Percentiles rank a stretch among this genome's conserved stretches.
phyloP scores from a whole-genome alignment of 2,888 invertebrate species.

The Phortica magna region DNA sequence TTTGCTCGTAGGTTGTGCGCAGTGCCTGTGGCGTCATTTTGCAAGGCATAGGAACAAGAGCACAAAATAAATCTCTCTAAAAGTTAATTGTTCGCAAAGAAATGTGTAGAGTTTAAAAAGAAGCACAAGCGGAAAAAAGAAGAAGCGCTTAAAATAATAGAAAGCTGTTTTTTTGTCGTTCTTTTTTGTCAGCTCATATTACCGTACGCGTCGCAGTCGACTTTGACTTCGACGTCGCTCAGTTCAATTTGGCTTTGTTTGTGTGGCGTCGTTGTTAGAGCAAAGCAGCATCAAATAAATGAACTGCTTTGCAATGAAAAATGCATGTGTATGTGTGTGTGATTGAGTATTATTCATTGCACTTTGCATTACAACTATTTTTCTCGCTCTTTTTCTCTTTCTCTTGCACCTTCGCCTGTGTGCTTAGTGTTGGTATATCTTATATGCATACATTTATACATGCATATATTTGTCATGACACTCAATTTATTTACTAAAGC shows the following conservation, averaged over 20 bases:
- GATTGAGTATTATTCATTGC: not conserved
- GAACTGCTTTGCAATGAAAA: conserved; percentile 40
- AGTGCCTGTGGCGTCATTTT: conserved; percentile 45
- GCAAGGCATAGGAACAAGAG: conserved; percentile 22
- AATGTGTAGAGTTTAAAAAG: conserved; percentile 51
- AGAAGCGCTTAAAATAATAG: conserved; percentile 60
- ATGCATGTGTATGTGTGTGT: not conserved
- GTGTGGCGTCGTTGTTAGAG: not conserved
- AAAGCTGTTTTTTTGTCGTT: conserved; percentile 51
- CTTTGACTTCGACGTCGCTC: conserved; percentile 35
- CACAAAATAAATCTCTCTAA: conserved; percentile 2
- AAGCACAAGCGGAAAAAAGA: conserved; percentile 37
- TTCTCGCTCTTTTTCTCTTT: not conserved
- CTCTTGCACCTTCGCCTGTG: not conserved
- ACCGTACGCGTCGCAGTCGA: conserved; percentile 20
- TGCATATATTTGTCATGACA: conserved; percentile 59
- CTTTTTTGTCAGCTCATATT: conserved; percentile 20
- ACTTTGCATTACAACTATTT: not conserved
- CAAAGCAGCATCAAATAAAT: conserved; percentile 58
- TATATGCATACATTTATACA: not conserved
- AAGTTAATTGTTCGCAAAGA: conserved; percentile 23
- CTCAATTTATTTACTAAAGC: conserved; percentile 70
- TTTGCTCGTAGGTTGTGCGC: not conserved
- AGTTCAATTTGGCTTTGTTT: not conserved
- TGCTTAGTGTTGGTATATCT: not conserved